Percentiles rank a stretch among this genome's conserved stretches.
Conservation (phyloP, 2,113 vertebrate genomes). For the Vulpes lagopus region DNA sequence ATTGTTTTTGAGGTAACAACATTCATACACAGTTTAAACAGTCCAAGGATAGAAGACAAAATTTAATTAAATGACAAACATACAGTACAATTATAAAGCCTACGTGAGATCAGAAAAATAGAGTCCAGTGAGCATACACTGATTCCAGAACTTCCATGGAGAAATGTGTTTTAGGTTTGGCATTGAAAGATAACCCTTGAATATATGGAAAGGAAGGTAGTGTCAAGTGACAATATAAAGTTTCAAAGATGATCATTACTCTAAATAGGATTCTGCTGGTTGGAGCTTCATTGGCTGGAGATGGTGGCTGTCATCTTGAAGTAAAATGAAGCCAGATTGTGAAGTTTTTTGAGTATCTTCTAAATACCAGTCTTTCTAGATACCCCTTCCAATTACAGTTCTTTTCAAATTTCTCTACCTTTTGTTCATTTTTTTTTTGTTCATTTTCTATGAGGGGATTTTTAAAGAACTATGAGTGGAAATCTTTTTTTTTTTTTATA, state of each 20-base stretch:
- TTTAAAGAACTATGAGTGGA: background rate
- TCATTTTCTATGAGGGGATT: background rate
- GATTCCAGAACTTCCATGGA: background rate
- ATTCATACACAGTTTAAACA: background rate
- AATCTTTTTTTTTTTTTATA: background rate
- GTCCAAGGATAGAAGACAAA: background rate
- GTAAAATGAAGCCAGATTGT: background rate
- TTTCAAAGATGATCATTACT: background rate
- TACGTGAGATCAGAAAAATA: background rate
- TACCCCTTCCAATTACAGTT: background rate
- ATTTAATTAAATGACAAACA: background rate
- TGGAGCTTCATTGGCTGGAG: background rate
- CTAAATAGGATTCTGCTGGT: background rate
- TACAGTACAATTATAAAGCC: background rate
- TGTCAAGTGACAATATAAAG: background rate
- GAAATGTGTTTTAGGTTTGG: background rate
- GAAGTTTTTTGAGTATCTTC: background rate
- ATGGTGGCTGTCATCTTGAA: background rate
- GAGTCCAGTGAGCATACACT: background rate
- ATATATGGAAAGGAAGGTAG: background rate
- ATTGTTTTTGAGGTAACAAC: background rate
- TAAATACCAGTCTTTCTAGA: background rate
- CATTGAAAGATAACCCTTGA: background rate
- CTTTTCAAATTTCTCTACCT: background rate
- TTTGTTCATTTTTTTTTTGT: slow-evolving; percentile 20